Evolutionary conservation across 2,113 vertebrate species (phyloP).

Genomic region (Leucosticte australis): DNA sequence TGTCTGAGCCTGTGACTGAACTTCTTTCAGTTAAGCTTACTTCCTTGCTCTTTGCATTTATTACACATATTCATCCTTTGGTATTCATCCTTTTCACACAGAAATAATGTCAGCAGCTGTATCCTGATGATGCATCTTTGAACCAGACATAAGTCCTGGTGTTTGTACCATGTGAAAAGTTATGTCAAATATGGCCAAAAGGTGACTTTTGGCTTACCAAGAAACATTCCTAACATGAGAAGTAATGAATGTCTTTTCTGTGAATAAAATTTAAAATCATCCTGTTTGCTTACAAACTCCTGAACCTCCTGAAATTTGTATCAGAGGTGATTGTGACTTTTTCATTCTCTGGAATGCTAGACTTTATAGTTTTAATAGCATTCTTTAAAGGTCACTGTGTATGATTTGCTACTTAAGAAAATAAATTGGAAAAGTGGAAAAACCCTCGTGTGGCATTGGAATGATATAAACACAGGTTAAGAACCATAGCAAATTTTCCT

Average conservation of each 20-base stretch:
- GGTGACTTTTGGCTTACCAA: background rate
- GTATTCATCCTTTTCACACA: background rate
- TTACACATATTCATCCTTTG: background rate
- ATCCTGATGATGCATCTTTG: background rate
- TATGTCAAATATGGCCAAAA: background rate
- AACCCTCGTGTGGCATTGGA: fast-evolving
- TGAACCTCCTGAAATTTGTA: background rate
- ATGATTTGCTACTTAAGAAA: background rate
- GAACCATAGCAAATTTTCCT: background rate
- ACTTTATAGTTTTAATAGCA: background rate
- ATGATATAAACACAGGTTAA: background rate
- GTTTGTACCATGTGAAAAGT: background rate
- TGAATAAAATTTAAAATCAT: background rate
- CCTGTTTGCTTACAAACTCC: background rate
- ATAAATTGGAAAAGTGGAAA: background rate
- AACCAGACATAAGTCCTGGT: background rate
- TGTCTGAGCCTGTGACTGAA: background rate
- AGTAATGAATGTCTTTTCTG: background rate
- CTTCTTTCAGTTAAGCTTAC: background rate
- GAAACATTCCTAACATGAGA: background rate
- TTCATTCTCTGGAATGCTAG: background rate
- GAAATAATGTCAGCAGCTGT: background rate
- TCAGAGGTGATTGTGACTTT: background rate
- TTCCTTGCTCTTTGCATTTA: background rate
- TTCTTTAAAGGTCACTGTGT: background rate